Conservation (phyloP, 2,888 invertebrate genomes). For the Phalera bucephala region DNA sequence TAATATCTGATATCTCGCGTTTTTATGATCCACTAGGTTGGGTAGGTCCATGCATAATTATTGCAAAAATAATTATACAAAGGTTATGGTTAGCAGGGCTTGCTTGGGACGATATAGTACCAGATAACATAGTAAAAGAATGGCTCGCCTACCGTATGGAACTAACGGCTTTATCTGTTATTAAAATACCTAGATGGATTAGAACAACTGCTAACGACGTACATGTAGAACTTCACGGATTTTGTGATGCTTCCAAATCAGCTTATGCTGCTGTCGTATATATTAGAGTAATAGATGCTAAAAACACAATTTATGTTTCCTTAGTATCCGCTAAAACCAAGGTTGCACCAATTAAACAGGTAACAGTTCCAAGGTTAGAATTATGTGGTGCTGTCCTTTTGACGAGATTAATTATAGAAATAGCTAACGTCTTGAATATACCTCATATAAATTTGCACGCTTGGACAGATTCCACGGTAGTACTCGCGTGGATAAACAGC, state of each 20-base stretch:
- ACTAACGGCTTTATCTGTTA: constrained; percentile 3
- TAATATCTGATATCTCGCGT: constrained; percentile 17
- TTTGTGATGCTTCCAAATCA: not conserved
- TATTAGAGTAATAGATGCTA: not conserved
- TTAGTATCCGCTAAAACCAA: constrained; percentile 10
- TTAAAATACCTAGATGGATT: constrained; percentile 11
- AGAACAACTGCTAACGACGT: not conserved
- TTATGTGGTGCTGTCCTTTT: constrained; percentile 10
- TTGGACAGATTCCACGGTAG: constrained; percentile 17
- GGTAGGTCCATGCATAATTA: constrained; percentile 18
- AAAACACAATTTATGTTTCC: not conserved
- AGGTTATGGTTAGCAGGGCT: constrained; percentile 22
- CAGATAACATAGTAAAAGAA: constrained; percentile 3
- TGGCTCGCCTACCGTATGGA: constrained; percentile 18
- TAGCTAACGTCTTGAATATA: constrained; percentile 3
- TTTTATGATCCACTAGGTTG: constrained; percentile 27
- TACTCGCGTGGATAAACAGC: constrained; percentile 17
- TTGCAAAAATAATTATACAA: constrained; percentile 23
- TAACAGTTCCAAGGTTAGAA: constrained; percentile 13
- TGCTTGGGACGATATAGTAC: constrained; percentile 25
- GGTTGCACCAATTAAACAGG: constrained; percentile 14
- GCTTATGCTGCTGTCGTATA: constrained; percentile 1
- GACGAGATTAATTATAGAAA: constrained; percentile 8
- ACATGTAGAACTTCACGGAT: not conserved
- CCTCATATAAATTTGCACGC: constrained; percentile 3